Evolutionary conservation across 2,113 vertebrate species (phyloP), one percentile per base, ranked within the genome.

Genomic region (Xerus inauris): DNA sequence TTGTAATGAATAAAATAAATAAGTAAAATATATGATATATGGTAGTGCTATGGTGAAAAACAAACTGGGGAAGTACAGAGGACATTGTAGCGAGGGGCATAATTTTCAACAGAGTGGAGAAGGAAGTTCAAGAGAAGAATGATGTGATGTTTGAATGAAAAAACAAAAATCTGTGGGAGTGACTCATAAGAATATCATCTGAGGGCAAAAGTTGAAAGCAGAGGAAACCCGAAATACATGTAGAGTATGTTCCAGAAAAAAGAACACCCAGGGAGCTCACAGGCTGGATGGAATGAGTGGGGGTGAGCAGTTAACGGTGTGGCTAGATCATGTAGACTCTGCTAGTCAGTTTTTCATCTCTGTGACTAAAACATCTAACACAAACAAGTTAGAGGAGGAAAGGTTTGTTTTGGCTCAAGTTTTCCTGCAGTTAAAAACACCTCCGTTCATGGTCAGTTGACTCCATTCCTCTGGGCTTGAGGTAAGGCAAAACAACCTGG

Each of bases 271-370:
- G 73, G 11, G 67, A 83, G 28, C 22, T 47, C 13, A 32, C 47
- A 28, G 32, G 19, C 32, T 71, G 5, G 26, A 6, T 57, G 9
- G 32, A 40, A 0, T 0, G 8, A 54, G 32, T 20, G 28, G n/a
- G 72, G 17, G 35, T 47, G 1, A 13, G 38, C 3, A 9, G 26
- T 45, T 2, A 8, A 40, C 24, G 0, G 6, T 16, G 10, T 32
- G 4, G 13, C 4, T 13, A 35, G 71, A 76, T 57, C 54, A 57
- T 8, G 20, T 57, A 24, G 54, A 69, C 65, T 69, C 32, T 69
- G 65, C 35, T 24, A 69, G 35, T 35, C 13, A 35, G 32, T 17
- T 69, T 69, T n/a, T n/a, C 35, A n/a, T 69, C 35, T 24, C 16
- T n/a, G 65, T 69, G 65, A n/a, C 30, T 35, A 69, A 69, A 69